These are phyloP conservation scores for Stenodema calcarata DNA, from an alignment of 2,888 invertebrate genomes.

Conservation along the genomic window DNA sequence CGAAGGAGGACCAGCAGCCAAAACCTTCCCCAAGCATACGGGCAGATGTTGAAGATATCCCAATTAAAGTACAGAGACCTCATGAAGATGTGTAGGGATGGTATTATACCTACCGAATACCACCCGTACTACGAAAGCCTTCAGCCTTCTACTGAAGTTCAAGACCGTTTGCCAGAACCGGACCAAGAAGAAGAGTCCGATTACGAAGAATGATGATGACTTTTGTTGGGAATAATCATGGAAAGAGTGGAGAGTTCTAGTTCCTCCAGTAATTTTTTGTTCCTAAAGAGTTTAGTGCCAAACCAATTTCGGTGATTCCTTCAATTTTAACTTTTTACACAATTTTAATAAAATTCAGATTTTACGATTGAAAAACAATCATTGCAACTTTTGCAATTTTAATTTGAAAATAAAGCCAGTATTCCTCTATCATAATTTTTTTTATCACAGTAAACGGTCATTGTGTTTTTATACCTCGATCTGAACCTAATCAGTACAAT, in stretches of 20 bases:
- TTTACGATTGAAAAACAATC: neutral
- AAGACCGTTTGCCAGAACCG: neutral
- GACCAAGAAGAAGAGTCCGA: slow-evolving; percentile 22
- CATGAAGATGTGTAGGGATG: slow-evolving; percentile 16
- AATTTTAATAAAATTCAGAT: slow-evolving; percentile 9
- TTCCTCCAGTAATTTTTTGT: neutral
- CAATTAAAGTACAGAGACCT: slow-evolving; percentile 6
- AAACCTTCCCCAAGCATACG: slow-evolving; percentile 11
- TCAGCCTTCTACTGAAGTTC: neutral
- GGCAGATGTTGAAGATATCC: slow-evolving; percentile 5
- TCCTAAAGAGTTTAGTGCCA: slow-evolving; percentile 8
- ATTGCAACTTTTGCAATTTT: slow-evolving; percentile 7
- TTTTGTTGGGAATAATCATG: slow-evolving; percentile 1
- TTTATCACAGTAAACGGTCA: neutral
- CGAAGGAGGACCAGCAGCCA: neutral
- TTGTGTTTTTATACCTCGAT: neutral
- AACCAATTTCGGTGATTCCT: slow-evolving; percentile 2
- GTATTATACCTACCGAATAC: slow-evolving; percentile 13
- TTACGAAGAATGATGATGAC: slow-evolving; percentile 10
- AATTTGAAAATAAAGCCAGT: neutral
- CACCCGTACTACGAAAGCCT: neutral
- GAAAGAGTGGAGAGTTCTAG: slow-evolving; percentile 14
- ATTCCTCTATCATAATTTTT: neutral
- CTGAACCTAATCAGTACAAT: neutral
- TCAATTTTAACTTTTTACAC: slow-evolving; percentile 10